Conservation (phyloP, 2,797 vertebrate genomes). For the Ctenochaetus hawaiiensis region DNA sequence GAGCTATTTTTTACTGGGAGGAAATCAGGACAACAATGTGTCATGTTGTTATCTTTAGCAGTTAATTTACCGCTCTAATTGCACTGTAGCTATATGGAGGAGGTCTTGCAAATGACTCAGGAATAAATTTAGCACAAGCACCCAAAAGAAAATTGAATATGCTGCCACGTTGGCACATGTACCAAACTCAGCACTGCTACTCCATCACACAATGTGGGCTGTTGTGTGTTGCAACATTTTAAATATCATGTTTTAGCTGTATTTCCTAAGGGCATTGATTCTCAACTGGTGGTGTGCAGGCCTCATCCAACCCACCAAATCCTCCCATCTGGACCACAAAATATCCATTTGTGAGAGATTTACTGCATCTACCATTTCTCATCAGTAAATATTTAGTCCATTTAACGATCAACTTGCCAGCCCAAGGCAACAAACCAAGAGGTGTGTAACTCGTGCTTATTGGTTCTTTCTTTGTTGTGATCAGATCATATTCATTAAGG, state of each 20-base stretch:
- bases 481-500: too few species aligned
- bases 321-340: too few species aligned
- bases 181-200: not conserved
- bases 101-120: constrained; percentile 43
- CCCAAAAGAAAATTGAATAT: constrained; percentile 2
- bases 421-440: too few species aligned
- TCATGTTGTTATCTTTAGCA: constrained; percentile 71
- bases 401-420: too few species aligned
- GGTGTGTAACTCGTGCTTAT: too few species aligned
- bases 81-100: constrained; percentile 41
- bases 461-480: too few species aligned
- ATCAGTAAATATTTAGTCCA: too few species aligned
- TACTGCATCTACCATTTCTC: too few species aligned
- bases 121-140: constrained; percentile 38
- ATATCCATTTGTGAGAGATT: too few species aligned
- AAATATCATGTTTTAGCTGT: constrained; percentile 29
- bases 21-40: constrained; percentile 62
- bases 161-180: constrained; percentile 2
- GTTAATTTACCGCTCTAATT: constrained; percentile 68
- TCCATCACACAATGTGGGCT: not conserved
- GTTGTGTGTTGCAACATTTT: constrained; percentile 26
- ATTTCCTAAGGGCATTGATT: not conserved
- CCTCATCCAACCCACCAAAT: too few species aligned
- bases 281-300: too few species aligned
- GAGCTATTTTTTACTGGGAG: constrained; percentile 53